A percentile compares a stretch with the other conserved stretches of the same genome.
These are phyloP conservation scores for Chironex yamaguchii DNA, from an alignment of 30 jellyfish, hydroid and myxozoan genomes.

Conservation along the genomic window DNA sequence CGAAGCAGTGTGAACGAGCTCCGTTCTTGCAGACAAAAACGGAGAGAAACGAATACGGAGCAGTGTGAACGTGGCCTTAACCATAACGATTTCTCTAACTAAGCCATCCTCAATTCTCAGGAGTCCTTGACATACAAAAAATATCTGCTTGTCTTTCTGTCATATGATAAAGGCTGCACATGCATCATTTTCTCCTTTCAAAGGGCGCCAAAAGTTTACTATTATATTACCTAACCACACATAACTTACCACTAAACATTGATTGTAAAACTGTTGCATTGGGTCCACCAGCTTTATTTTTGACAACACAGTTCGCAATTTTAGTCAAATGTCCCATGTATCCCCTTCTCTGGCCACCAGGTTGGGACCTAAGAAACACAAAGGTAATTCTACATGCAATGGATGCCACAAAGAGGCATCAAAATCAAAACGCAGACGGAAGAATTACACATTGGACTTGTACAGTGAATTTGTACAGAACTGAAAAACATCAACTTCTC, in stretches of 20 bases:
- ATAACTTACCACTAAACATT: conserved; percentile 77
- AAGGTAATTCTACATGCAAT: neutral
- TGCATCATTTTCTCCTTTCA: too few species aligned
- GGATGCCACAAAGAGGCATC: neutral
- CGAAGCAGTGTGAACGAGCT: too few species aligned
- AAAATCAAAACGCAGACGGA: neutral
- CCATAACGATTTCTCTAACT: too few species aligned
- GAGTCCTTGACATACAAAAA: too few species aligned
- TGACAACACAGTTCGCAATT: conserved; percentile 70
- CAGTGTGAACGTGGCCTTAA: too few species aligned
- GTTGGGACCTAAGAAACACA: conserved; percentile 32
- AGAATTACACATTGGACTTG: neutral
- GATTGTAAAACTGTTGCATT: conserved; percentile 53
- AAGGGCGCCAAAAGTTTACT: too few species aligned
- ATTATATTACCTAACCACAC: too few species aligned
- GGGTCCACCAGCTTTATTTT: conserved; percentile 81
- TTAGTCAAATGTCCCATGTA: conserved; percentile 96
- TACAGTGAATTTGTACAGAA: neutral
- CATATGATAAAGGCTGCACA: too few species aligned
- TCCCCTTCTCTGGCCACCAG: conserved; percentile 84
- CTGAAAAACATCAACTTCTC: neutral
- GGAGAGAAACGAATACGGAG: too few species aligned
- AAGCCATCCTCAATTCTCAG: too few species aligned
- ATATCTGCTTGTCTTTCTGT: too few species aligned
- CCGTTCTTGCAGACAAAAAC: too few species aligned